Percentiles rank a stretch among this genome's conserved stretches.
Evolutionary conservation across 2,888 invertebrate genomes (phyloP).

Genomic region (Drosophila stalkeri): DNA sequence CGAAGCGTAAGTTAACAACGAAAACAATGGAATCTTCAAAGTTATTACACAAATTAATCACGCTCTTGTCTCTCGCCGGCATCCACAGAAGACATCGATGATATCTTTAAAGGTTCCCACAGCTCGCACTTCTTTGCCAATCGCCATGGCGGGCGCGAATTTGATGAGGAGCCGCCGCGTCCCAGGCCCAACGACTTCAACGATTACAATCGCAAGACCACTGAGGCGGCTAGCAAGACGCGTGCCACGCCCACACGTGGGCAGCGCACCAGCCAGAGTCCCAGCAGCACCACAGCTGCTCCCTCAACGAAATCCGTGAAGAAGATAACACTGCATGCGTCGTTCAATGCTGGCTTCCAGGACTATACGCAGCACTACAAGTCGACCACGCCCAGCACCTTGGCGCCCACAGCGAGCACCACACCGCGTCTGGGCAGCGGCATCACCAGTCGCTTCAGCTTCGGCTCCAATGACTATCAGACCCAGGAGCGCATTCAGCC

Average conservation of each 20-base stretch:
- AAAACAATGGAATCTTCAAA: constrained; percentile 59
- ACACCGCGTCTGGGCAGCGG: constrained; percentile 60
- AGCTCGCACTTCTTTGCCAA: constrained; percentile 92
- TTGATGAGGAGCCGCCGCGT: constrained; percentile 85
- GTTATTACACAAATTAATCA: constrained; percentile 70
- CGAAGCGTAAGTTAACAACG: constrained; percentile 81
- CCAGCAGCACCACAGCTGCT: constrained; percentile 30
- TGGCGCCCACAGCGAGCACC: constrained; percentile 46
- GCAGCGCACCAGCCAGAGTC: constrained; percentile 49
- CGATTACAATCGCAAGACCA: constrained; percentile 78
- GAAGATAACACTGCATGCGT: constrained; percentile 82
- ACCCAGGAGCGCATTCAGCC: constrained; percentile 83
- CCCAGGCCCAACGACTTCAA: constrained; percentile 84
- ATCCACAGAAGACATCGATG: constrained; percentile 86
- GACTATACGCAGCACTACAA: constrained; percentile 62
- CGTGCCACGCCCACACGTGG: constrained; percentile 73
- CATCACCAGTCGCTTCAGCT: constrained; percentile 75
- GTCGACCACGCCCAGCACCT: constrained; percentile 66
- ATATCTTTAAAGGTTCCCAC: constrained; percentile 89
- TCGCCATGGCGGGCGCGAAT: constrained; percentile 87
- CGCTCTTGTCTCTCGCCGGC: constrained; percentile 45
- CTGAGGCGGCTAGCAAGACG: constrained; percentile 57
- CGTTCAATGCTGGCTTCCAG: constrained; percentile 79
- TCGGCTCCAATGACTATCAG: constrained; percentile 69
- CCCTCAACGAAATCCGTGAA: constrained; percentile 65